Evolutionary conservation across 2,888 invertebrate genomes (phyloP).

Genomic region (Barypeithes pellucidus): DNA sequence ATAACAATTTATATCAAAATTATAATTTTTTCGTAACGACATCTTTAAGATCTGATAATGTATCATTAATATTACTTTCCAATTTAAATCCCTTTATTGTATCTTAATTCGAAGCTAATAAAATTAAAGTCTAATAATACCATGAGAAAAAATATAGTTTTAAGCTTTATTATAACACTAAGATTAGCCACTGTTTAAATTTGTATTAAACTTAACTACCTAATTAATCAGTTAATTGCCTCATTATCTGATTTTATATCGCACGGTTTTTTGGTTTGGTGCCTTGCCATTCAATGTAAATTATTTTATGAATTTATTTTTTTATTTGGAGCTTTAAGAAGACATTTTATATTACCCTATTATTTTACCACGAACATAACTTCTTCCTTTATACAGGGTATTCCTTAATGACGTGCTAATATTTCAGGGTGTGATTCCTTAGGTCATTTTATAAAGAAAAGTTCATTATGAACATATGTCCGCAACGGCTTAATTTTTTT

Average conservation of each 20-base stretch:
- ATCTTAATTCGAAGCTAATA: background rate
- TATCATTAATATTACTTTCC: background rate
- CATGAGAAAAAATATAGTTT: background rate
- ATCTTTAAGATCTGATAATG: background rate
- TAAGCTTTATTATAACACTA: background rate
- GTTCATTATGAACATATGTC: too few species aligned
- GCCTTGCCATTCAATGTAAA: background rate
- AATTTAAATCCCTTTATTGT: conserved; percentile 9
- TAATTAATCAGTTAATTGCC: background rate
- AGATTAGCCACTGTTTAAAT: conserved; percentile 15
- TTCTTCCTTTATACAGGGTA: too few species aligned
- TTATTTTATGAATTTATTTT: background rate
- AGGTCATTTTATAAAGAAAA: too few species aligned
- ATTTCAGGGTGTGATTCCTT: too few species aligned
- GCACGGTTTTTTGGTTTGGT: background rate
- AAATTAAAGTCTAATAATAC: background rate
- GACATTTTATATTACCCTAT: background rate
- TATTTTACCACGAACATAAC: too few species aligned
- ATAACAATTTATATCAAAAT: conserved; percentile 8
- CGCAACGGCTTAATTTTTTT: too few species aligned
- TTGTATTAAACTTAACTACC: too few species aligned
- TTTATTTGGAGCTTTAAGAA: background rate
- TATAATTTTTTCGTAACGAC: background rate
- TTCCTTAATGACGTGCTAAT: too few species aligned
- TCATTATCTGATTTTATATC: background rate